Conservation (phyloP, 2,888 invertebrate genomes). For the Branchellion lobata region DNA sequence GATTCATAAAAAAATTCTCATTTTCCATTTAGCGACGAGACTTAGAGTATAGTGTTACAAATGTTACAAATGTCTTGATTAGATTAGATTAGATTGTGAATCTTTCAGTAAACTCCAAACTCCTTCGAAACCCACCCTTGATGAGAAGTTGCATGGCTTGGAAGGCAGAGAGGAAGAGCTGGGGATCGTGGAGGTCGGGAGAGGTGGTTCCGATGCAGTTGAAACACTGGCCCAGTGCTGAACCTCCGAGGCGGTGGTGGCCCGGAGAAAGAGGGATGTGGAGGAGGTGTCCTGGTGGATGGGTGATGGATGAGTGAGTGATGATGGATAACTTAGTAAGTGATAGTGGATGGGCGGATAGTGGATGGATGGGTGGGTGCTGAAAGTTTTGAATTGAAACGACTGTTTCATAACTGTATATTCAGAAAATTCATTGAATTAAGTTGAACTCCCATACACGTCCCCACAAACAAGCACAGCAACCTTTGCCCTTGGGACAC, state of each 20-base stretch:
- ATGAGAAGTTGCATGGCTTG: slow-evolving; percentile 72
- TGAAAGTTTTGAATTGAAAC: too few relatives aligned
- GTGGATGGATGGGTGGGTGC: too few relatives aligned
- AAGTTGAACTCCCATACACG: too few relatives aligned
- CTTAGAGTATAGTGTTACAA: too few relatives aligned
- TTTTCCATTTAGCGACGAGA: neutral
- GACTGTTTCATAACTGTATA: too few relatives aligned
- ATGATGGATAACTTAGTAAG: neutral
- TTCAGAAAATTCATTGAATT: too few relatives aligned
- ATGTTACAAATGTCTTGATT: too few relatives aligned
- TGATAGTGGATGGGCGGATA: neutral
- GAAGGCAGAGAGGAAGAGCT: slow-evolving; percentile 75
- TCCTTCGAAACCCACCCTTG: neutral
- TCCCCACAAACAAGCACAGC: slow-evolving; percentile 12
- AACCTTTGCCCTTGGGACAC: slow-evolving; percentile 49
- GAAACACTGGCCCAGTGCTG: slow-evolving; percentile 86
- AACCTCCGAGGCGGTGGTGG: slow-evolving; percentile 73
- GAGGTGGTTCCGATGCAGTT: slow-evolving; percentile 77
- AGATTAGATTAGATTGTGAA: too few relatives aligned
- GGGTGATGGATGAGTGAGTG: neutral
- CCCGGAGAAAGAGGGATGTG: slow-evolving; percentile 66
- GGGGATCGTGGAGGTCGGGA: slow-evolving; percentile 78
- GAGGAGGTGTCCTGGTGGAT: slow-evolving; percentile 69
- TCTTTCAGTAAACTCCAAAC: too few relatives aligned
- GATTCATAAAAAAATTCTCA: slow-evolving; percentile 3